Percentiles rank a stretch among this genome's conserved stretches.
Evolutionary conservation across 2,888 invertebrate species (phyloP).

Genomic region (Strigamia crassipes): DNA sequence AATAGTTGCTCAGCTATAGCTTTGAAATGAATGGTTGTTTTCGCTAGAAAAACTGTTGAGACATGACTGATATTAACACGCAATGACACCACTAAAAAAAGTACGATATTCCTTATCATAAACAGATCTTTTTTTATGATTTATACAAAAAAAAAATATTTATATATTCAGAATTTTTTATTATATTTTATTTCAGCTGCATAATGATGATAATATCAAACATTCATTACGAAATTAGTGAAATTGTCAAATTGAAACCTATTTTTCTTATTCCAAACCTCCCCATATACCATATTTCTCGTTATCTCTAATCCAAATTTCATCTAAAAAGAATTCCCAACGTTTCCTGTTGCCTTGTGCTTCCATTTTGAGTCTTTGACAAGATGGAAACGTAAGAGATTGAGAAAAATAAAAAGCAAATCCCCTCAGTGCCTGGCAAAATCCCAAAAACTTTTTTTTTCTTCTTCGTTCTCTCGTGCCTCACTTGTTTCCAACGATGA

Average conservation of each 20-base stretch:
- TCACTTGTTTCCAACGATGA: slow-evolving; percentile 34
- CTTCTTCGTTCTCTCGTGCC: background rate
- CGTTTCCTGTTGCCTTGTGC: slow-evolving; percentile 24
- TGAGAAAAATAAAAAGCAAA: slow-evolving; percentile 27
- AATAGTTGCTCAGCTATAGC: background rate
- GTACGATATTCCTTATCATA: too few relatives aligned
- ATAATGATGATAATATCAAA: background rate
- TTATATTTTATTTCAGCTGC: too few relatives aligned
- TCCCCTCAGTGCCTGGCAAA: slow-evolving; percentile 22
- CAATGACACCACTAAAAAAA: background rate
- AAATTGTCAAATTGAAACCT: background rate
- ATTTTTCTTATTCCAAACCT: background rate
- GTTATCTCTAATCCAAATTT: slow-evolving; percentile 32
- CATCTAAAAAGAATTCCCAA: slow-evolving; percentile 2
- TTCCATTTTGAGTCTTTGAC: slow-evolving; percentile 34
- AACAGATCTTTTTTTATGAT: too few relatives aligned
- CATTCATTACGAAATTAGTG: background rate
- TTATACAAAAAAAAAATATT: background rate
- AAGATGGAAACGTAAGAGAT: slow-evolving; percentile 34
- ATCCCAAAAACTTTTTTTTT: slow-evolving; percentile 26
- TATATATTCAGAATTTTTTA: too few relatives aligned
- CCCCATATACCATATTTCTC: background rate
- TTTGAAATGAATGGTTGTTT: slow-evolving; percentile 20
- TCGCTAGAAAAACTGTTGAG: background rate
- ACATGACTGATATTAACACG: background rate